Base-by-base conservation (phyloP, 2,113 vertebrate species). In the Callionymus lyra region DNA sequence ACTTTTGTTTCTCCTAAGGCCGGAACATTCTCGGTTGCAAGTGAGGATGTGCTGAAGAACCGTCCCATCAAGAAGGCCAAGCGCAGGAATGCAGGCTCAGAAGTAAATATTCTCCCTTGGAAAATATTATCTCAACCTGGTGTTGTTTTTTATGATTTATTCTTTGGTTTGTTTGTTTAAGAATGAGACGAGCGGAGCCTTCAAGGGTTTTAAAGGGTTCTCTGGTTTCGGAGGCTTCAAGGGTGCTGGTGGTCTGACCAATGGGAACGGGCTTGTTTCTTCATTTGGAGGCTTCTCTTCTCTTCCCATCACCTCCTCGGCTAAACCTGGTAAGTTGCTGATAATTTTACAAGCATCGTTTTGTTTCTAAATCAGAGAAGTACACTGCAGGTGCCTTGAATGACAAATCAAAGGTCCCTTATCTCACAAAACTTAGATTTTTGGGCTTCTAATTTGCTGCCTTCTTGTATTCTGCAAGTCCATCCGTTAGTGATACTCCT, bases 1-100 rank as follows among this genome's bases (percentile, higher is more conserved):
- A 9, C n/a, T 16, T 3, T 6, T 10, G 13, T 11, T 54, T 12
- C 6, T 44, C 56, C 6, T 4, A 59, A 99, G 95, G 92, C 94
- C 31, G 95, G 95, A 42, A 94, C 82, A 0, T 99, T 98, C 68
- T 95, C 86, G 0, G 40, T 96, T 11, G 95, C 95, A 0, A 95
- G 90, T 1, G 85, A 92, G 6, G 92, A 96, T 42, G 91, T 99
- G 44, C 38, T 98, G 81, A 98, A 93, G 80, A 91, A 79, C 21
- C 86, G 95, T 44, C 72, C 91, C 6, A 94, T 99, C 31, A 99
- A 97, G 71, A 98, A 91, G 56, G 95, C 95, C 8, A 97, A 90
- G 51, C 91, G 94, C 2, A 81, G 94, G 1, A 90, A 81, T 2
- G 36, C 67, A 1, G 89, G 72, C 1, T 35, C 56, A 1, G 94